phyloP scores from a whole-genome alignment of 2,888 invertebrate genomes.

The Falcaria lacertinaria region DNA sequence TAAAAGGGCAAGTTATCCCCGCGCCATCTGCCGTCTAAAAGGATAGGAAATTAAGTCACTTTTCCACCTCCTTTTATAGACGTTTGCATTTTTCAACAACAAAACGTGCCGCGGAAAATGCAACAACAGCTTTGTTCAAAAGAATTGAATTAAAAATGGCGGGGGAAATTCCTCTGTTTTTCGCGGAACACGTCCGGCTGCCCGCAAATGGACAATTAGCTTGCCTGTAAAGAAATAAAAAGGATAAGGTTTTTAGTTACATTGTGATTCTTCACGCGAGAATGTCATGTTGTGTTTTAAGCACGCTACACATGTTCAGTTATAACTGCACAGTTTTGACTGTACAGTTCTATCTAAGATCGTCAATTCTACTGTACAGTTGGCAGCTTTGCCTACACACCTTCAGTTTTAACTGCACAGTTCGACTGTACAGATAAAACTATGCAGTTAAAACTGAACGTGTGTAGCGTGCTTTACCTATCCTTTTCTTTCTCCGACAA shows the following conservation, averaged over 20 bases:
- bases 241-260: constrained; percentile 40
- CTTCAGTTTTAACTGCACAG: no score
- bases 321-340: no score
- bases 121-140: constrained; percentile 63
- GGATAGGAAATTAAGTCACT: constrained; percentile 59
- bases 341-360: no score
- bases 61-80: constrained; percentile 59
- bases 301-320: no score
- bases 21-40: constrained; percentile 35
- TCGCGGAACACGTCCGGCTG: constrained; percentile 60
- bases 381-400: no score
- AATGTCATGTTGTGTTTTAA: background rate
- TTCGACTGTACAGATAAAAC: no score
- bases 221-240: constrained; percentile 28
- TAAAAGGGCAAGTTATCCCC: constrained; percentile 14
- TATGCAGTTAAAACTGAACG: no score
- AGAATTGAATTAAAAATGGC: constrained; percentile 76
- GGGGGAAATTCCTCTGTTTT: constrained; percentile 62
- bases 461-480: no score
- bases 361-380: no score
- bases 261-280: constrained; percentile 35
- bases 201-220: constrained; percentile 75
- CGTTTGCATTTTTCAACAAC: constrained; percentile 57
- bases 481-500: no score
- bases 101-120: constrained; percentile 57